phyloP scores from a whole-genome alignment of 2,113 vertebrate species.

The Nycticryphes semicollaris region DNA sequence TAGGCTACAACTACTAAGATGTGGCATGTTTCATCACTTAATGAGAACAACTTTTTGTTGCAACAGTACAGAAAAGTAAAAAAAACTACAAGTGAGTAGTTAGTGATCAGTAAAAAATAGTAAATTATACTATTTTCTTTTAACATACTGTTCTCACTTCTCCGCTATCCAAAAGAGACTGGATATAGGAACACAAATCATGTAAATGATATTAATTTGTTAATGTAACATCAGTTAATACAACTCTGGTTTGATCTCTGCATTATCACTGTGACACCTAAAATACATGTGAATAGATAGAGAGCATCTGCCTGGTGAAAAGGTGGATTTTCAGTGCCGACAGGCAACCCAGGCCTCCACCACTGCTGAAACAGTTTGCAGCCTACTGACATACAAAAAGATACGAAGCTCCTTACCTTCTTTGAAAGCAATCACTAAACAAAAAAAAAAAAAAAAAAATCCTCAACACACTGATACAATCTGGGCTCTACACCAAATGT shows the following conservation, averaged over 20 bases:
- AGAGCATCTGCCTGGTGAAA: neutral
- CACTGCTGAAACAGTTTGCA: neutral
- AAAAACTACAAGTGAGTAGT: neutral
- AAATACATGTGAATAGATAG: neutral
- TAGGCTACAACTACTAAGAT: neutral
- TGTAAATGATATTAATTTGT: neutral
- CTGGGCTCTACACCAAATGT: neutral
- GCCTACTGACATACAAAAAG: neutral
- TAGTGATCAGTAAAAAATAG: neutral
- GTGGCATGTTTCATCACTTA: neutral
- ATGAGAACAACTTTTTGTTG: neutral
- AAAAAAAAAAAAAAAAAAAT: neutral
- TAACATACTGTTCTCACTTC: neutral
- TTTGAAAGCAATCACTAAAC: neutral
- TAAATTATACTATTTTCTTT: neutral
- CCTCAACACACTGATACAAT: neutral
- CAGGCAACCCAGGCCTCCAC: neutral
- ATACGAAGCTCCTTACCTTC: neutral
- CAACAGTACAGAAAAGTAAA: neutral
- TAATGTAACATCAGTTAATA: neutral
- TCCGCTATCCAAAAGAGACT: neutral
- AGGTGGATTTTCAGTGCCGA: neutral
- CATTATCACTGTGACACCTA: neutral
- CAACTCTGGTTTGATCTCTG: neutral
- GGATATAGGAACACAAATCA: neutral